Evolutionary conservation across 2,888 invertebrate species (phyloP), one percentile per base, ranked within the genome.

Genomic region (Leptopilina myrica): DNA sequence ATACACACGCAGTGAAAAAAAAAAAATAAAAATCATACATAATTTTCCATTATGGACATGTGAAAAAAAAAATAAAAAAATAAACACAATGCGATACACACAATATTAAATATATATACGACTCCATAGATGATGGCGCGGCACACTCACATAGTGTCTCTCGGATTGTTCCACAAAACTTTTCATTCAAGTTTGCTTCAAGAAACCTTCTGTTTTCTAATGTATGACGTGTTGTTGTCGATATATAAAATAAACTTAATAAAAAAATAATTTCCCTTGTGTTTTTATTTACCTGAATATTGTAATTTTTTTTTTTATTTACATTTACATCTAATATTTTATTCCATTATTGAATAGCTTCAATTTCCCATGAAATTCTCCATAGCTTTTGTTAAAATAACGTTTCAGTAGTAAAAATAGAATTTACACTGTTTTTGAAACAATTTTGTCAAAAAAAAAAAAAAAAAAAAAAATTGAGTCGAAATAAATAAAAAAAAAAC

Each of bases 141-240:
- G 91, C 91, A 91, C 91, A 91, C 91, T 91, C 91, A 91, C 91
- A 91, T 91, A 91, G 91, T 91, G 91, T 92, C 91, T 91, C 91
- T 91, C 91, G 91, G 91, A 91, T 92, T 91, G 91, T 92, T 91
- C 91, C 91, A 91, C 90, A 91, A 91, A 90, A 91, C 91, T 91
- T 91, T 91, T 91, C 91, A 91, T 91, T 91, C 91, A 90, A 91
- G 91, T 91, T 91, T 91, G 91, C 91, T 91, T 92, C 91, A 91
- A 91, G 91, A 91, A 91, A 92, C 91, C 91, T 92, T 92, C 91
- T 92, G 91, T 92, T 92, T 91, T 91, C 91, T 91, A 91, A 92
- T 92, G 91, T 92, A 92, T 92, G 91, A 92, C 91, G 91, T 92
- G 91, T 92, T 92, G 91, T 92, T 92, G 91, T 92, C 91, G 91